Evolutionary conservation across 2,888 invertebrate genomes (phyloP).

Genomic region (Eremobia ochroleuca): DNA sequence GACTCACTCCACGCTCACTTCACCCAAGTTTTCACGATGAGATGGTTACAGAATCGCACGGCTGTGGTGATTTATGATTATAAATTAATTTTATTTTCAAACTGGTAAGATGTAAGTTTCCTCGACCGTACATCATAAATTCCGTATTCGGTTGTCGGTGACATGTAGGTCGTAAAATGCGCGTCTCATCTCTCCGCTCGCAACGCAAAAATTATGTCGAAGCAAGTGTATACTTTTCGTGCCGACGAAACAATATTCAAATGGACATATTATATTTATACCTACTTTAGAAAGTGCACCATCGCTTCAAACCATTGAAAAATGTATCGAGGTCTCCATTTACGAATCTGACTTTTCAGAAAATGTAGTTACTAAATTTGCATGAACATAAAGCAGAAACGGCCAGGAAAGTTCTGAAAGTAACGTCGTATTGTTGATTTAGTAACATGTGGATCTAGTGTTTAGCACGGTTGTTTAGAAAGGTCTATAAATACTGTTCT

Average conservation of each 20-base stretch:
- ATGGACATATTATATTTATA: constrained; percentile 18
- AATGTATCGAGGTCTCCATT: constrained; percentile 14
- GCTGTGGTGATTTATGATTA: no score
- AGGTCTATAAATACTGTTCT: background rate
- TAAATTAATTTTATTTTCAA: background rate
- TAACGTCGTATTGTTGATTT: constrained; percentile 3
- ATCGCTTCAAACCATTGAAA: constrained; percentile 16
- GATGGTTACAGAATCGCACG: no score
- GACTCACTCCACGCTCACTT: no score
- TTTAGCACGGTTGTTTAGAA: background rate
- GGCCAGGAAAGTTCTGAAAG: background rate
- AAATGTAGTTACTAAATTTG: constrained; percentile 2
- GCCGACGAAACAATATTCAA: constrained; percentile 16
- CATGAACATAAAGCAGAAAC: constrained; percentile 2
- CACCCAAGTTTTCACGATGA: no score
- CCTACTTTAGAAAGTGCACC: constrained; percentile 12
- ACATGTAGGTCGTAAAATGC: background rate
- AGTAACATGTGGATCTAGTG: background rate
- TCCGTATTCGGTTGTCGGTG: background rate
- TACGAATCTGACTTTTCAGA: constrained; percentile 8
- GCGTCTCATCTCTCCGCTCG: background rate
- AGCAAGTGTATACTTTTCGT: background rate
- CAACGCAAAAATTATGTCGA: background rate
- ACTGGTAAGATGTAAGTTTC: background rate
- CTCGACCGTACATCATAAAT: background rate